phyloP scores from a whole-genome alignment of 92 coral and sea anemone genomes.

The Anthopleura xanthogrammica region DNA sequence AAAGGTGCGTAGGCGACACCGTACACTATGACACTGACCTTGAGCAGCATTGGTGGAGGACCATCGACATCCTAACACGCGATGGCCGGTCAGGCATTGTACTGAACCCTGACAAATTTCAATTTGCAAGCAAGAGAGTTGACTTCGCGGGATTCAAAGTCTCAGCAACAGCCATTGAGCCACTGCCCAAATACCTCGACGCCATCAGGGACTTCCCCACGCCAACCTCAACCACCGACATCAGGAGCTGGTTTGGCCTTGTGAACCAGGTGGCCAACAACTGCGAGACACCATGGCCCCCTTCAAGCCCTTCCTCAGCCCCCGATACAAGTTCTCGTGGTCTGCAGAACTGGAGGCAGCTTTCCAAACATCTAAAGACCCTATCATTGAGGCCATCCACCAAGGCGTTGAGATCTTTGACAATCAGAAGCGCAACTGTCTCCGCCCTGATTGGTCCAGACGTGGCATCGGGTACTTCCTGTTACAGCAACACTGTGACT shows the following conservation, averaged over 20 bases:
- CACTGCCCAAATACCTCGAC: slow-evolving; percentile 67
- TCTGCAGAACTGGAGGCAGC: slow-evolving; percentile 36
- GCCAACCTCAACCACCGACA: slow-evolving; percentile 61
- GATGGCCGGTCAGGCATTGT: slow-evolving; percentile 79
- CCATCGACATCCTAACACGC: slow-evolving; percentile 71
- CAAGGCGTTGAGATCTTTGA: slow-evolving; percentile 50
- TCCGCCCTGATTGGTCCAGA: slow-evolving; percentile 46
- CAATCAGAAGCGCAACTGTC: slow-evolving; percentile 47
- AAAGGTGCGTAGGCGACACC: slow-evolving; percentile 79
- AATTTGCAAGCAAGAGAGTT: slow-evolving; percentile 52
- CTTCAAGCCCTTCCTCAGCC: slow-evolving; percentile 60
- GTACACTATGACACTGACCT: slow-evolving; percentile 65
- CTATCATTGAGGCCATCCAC: slow-evolving; percentile 50
- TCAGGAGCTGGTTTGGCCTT: slow-evolving; percentile 73
- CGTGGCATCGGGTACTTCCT: slow-evolving; percentile 46
- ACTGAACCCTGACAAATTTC: slow-evolving; percentile 62
- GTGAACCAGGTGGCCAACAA: slow-evolving; percentile 62
- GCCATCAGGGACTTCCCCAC: slow-evolving; percentile 72
- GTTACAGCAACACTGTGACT: slow-evolving; percentile 66
- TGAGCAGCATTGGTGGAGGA: slow-evolving; percentile 79
- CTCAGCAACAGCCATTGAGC: slow-evolving; percentile 58
- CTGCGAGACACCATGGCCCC: slow-evolving; percentile 39
- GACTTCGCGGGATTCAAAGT: slow-evolving; percentile 66
- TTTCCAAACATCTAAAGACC: slow-evolving; percentile 47
- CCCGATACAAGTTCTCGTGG: slow-evolving; percentile 48